phyloP scores from a whole-genome alignment of 1,140 invertebrate species.

The Zaprionus ornatus region DNA sequence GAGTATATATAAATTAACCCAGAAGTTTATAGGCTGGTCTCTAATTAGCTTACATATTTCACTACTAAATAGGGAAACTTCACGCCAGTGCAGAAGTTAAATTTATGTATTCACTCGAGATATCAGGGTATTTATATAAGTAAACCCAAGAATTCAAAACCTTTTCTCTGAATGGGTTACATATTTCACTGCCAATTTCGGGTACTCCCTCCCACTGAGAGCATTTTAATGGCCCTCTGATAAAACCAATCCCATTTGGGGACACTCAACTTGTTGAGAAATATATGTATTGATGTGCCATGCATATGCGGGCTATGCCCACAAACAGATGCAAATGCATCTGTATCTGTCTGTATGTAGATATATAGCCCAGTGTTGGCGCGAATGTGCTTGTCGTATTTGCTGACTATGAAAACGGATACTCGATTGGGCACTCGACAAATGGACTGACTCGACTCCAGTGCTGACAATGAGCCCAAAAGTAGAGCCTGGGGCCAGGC shows the following conservation, averaged over 20 bases:
- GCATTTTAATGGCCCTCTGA: background rate
- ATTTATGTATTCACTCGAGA: background rate
- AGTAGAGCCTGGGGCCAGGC: background rate
- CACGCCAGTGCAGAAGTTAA: background rate
- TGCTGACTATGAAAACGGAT: constrained; percentile 48
- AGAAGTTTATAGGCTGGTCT: too few species aligned
- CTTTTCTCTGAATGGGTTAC: background rate
- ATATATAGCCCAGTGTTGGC: constrained; percentile 13
- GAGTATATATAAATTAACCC: too few species aligned
- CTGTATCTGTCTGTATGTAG: background rate
- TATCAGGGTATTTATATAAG: too few species aligned
- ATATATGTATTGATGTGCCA: background rate
- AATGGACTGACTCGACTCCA: background rate
- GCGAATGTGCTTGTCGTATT: constrained; percentile 28
- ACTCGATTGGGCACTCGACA: constrained; percentile 12
- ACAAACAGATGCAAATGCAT: background rate
- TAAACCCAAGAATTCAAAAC: background rate
- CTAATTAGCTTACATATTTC: too few species aligned
- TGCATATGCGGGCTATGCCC: constrained; percentile 2
- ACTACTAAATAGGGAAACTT: too few species aligned
- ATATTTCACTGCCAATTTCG: background rate
- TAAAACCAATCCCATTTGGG: constrained; percentile 24
- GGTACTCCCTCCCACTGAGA: background rate
- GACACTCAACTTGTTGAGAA: constrained; percentile 1
- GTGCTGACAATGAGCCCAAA: background rate